Evolutionary conservation across 2,113 vertebrate species (phyloP).

Genomic region (Laticauda colubrina): DNA sequence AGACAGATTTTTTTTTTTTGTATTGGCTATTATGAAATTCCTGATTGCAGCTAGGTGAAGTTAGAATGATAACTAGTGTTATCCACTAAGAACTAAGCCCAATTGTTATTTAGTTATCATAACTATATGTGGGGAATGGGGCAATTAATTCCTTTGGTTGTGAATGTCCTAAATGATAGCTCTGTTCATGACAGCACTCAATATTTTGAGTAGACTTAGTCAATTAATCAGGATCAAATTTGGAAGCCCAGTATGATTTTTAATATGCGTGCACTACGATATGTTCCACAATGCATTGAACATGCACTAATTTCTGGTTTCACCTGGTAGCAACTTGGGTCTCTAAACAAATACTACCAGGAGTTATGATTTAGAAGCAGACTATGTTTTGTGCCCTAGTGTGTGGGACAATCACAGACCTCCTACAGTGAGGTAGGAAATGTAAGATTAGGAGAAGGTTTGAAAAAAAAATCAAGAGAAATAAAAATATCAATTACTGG

Average conservation of each 20-base stretch:
- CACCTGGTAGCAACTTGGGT: not conserved
- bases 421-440: not conserved
- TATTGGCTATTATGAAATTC: not conserved
- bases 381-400: not conserved
- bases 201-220: not conserved
- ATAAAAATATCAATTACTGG: not conserved
- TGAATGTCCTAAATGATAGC: not conserved
- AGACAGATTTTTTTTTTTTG: not conserved
- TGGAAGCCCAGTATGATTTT: not conserved
- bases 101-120: not conserved
- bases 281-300: not conserved
- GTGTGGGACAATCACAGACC: not conserved
- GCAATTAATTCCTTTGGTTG: not conserved
- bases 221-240: not conserved
- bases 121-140: not conserved
- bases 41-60: not conserved
- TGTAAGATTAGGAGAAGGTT: not conserved
- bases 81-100: not conserved
- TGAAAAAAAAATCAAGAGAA: not conserved
- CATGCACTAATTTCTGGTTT: not conserved
- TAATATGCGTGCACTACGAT: not conserved
- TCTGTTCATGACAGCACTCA: not conserved
- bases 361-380: not conserved
- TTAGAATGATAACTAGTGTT: not conserved
- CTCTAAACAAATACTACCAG: not conserved